A percentile compares a stretch with the other conserved stretches of the same genome.
Evolutionary conservation across 1,140 invertebrate genomes (phyloP).

Genomic region (Dendrolimus punctatus): DNA sequence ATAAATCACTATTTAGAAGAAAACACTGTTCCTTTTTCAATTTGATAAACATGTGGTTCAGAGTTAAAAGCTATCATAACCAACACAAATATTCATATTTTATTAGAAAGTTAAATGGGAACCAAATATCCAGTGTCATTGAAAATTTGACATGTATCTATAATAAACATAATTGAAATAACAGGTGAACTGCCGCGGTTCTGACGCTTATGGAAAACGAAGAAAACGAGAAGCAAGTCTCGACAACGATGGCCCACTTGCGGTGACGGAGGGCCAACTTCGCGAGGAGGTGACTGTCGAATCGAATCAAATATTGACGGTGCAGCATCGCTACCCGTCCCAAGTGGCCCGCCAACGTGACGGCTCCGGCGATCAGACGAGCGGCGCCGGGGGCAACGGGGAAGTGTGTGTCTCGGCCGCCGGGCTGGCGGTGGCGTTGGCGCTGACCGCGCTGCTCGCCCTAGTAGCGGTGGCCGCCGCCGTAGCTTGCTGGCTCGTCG

Average conservation of each 20-base stretch:
- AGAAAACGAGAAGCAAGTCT: slow-evolving; percentile 77
- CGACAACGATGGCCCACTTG: slow-evolving; percentile 73
- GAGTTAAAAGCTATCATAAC: too few species aligned
- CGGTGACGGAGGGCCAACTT: slow-evolving; percentile 84
- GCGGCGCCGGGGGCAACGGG: slow-evolving; percentile 68
- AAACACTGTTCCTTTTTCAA: too few species aligned
- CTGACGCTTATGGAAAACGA: slow-evolving; percentile 89
- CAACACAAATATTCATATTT: too few species aligned
- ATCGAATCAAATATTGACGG: slow-evolving; percentile 92
- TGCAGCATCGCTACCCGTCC: slow-evolving; percentile 85
- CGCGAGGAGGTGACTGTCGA: slow-evolving; percentile 94
- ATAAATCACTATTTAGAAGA: too few species aligned
- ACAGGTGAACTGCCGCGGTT: slow-evolving; percentile 92
- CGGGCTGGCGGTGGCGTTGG: slow-evolving; percentile 91
- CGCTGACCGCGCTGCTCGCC: slow-evolving; percentile 92
- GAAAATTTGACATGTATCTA: slow-evolving; percentile 1
- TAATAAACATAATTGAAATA: slow-evolving; percentile 9
- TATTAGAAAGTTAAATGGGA: too few species aligned
- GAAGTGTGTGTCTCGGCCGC: slow-evolving; percentile 95
- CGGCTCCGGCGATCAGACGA: slow-evolving; percentile 25
- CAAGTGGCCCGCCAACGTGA: slow-evolving; percentile 72
- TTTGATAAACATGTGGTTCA: too few species aligned
- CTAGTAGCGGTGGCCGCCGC: slow-evolving; percentile 94
- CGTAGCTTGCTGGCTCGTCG: slow-evolving; percentile 95
- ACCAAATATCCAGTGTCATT: not conserved